Evolutionary conservation across 2,888 invertebrate species (phyloP).

Genomic region (Empis livida): DNA sequence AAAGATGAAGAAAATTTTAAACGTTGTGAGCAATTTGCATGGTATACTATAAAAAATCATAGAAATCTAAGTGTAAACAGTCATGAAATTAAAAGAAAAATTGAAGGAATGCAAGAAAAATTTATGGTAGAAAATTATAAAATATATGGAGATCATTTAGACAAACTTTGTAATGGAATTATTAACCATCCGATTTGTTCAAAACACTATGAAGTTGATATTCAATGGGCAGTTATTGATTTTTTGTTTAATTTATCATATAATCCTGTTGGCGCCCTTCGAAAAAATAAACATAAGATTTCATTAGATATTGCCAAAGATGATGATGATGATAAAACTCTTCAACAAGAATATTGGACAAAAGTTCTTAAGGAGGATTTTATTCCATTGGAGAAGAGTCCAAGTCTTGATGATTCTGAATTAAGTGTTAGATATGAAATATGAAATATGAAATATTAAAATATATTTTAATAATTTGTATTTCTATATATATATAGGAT

Average conservation of each 20-base stretch:
- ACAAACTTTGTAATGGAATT: conserved; percentile 26
- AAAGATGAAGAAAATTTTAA: conserved; percentile 32
- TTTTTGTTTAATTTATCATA: conserved; percentile 35
- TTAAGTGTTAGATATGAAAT: conserved; percentile 23
- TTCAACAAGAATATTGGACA: conserved; percentile 12
- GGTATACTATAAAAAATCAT: conserved; percentile 37
- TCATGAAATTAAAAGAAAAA: conserved; percentile 34
- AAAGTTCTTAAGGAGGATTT: conserved; percentile 20
- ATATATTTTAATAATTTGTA: neutral
- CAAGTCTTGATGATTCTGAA: conserved; percentile 17
- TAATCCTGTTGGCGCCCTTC: conserved; percentile 27
- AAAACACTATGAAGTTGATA: conserved; percentile 31
- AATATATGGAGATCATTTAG: conserved; percentile 34
- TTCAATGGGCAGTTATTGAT: conserved; percentile 39
- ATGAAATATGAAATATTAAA: neutral
- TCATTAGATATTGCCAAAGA: conserved; percentile 8
- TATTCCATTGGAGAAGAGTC: conserved; percentile 9
- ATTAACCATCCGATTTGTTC: conserved; percentile 22
- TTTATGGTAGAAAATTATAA: conserved; percentile 37
- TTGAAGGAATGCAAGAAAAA: conserved; percentile 37
- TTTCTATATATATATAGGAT: conserved; percentile 17
- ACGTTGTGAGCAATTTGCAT: conserved; percentile 31
- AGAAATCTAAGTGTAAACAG: conserved; percentile 36
- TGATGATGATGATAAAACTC: conserved; percentile 6
- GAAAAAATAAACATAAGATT: conserved; percentile 19